Evolutionary conservation across 2,113 vertebrate genomes (phyloP), one percentile per base, ranked within the genome.

Genomic region (Dendrocopos noguchii): DNA sequence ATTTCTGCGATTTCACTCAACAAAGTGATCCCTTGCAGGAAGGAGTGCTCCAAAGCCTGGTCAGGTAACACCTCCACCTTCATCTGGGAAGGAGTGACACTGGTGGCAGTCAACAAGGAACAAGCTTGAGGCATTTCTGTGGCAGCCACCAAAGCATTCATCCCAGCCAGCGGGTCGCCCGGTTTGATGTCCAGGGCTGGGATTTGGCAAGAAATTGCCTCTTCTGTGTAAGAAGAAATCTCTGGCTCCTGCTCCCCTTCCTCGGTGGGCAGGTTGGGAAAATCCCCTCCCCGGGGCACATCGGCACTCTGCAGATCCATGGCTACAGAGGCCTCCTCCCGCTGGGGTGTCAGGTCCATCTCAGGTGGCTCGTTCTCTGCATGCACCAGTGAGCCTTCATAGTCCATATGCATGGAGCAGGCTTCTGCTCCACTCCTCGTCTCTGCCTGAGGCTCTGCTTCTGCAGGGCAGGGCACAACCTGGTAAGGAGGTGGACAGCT

Each of bases 1-100:
- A 98, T 96, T 92, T 98, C 98, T 0, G 98, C 99, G 42, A 99
- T 98, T 96, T 99, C 98, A 47, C 99, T 99, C 77, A 99, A 97
- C 77, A 99, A 97, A 33, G 98, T 98, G 97, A 99, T 99, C 17
- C 99, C 99, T 18, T 99, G 99, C 70, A 99, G 94, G 15, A 98
- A 98, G 60, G 98, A 98, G 72, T 97, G 98, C 20, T 97, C 98
- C 79, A 97, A 68, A 5, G 95, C 88, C 27, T 96, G 67, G 56
- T 96, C 95, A 89, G 96, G 92, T 19, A 96, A 89, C 3, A 91
- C 50, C 64, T 97, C 97, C 79, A 95, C 94, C 64, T 96, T 95
- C 92, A 97, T 47, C 64, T 82, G 87, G 1, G 91, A 90, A 18
- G 84, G 94, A 15, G 97, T 61, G 4, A 94, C 80, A 2, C 84